Conservation (phyloP, 2,888 invertebrate species). For the Eupsilia transversa region DNA sequence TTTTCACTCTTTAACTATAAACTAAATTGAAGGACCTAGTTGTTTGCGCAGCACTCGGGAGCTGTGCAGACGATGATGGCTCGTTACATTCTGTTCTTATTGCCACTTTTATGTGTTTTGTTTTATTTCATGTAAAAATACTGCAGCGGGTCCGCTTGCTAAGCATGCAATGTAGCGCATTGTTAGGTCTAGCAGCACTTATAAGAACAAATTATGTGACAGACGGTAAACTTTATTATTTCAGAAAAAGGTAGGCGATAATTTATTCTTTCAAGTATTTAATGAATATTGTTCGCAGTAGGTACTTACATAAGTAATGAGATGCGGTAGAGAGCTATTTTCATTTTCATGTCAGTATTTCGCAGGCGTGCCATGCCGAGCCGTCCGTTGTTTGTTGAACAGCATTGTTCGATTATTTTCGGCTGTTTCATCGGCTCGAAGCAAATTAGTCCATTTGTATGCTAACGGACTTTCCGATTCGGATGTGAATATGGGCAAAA, state of each 20-base stretch:
- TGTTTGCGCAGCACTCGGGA: constrained; percentile 41
- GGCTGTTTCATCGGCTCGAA: constrained; percentile 53
- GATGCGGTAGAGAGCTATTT: constrained; percentile 25
- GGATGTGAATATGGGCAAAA: constrained; percentile 62
- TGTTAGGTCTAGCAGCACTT: constrained; percentile 1
- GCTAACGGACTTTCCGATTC: constrained; percentile 67
- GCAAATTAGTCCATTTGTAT: constrained; percentile 71
- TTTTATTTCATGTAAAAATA: constrained; percentile 1
- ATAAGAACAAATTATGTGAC: constrained; percentile 17
- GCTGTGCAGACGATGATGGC: constrained; percentile 23
- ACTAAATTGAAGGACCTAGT: constrained; percentile 68
- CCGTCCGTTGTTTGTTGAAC: constrained; percentile 31
- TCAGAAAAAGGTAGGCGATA: background rate
- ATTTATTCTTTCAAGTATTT: background rate
- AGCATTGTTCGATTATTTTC: constrained; percentile 59
- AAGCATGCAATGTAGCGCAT: constrained; percentile 23
- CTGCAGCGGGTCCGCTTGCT: background rate
- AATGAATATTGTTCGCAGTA: constrained; percentile 4
- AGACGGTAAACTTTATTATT: constrained; percentile 10
- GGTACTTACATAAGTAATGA: constrained; percentile 19
- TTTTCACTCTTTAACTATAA: constrained; percentile 67
- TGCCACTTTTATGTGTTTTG: background rate
- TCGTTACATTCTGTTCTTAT: constrained; percentile 22
- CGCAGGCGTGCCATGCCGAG: constrained; percentile 2
- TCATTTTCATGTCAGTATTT: constrained; percentile 32